Evolutionary conservation across 2,888 invertebrate species (phyloP), one percentile per base, ranked within the genome.

Genomic region (Chrysotoxum bicinctum): DNA sequence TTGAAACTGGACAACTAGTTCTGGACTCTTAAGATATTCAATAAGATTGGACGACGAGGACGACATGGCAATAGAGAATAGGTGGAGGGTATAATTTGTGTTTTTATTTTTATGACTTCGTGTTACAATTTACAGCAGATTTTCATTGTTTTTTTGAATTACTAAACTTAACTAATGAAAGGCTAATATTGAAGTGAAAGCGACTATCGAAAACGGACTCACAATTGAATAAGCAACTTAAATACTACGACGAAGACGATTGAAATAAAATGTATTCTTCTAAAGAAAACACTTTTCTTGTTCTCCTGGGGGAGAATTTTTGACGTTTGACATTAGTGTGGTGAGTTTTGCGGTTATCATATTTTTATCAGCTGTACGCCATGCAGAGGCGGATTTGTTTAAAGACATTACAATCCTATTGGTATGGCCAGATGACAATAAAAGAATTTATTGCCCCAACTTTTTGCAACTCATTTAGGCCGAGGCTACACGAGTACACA

Each of bases 1-100:
- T 91, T 97, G 97, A 89, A 97, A 95, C 90, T 94, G 94, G 23
- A 96, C 94, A 26, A 97, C 97, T 88, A 97, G 92, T 83, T 94
- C 91, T 8, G 97, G 96, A 90, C 95, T 95, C 90, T 96, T 95
- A 73, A 97, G 93, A 90, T 95, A 94, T 89, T 95, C 94, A 89
- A 96, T 93, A 2, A 92, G 90, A 85, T 66, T 54, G 32, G 52
- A 62, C 26, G 45, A 62, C 68, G 74, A 77, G 50, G 26, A 26
- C 26, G 75, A 79, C 80, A 80, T 84, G 45, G 37, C 43, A n/a
- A 21, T 21, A 4, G 8, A 50, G 23, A 50, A 50, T 12, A 21
- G 10, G 21, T 2, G 21, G 1, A 48, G 48, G 21, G 48, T 12
- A 7, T 16, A 43, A 3, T 23, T 26, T 19, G 0, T 35, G 12